Evolutionary conservation across 1,140 invertebrate genomes (phyloP).

Genomic region (Diachasma alloeum): DNA sequence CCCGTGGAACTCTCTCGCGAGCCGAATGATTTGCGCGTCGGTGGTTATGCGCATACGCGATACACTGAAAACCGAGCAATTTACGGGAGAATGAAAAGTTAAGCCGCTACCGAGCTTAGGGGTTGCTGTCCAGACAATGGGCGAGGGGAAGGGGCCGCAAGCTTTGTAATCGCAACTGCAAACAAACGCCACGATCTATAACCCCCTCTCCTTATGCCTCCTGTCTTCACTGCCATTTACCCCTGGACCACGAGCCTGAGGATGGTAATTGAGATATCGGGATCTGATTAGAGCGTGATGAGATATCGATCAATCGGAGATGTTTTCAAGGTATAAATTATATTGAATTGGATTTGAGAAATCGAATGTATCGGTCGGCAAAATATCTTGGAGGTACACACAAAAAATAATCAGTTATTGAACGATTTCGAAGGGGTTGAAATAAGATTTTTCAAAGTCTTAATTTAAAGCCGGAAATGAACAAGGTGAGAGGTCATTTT

Average conservation of each 20-base stretch:
- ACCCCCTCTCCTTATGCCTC: constrained; percentile 16
- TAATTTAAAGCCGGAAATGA: too few relatives aligned
- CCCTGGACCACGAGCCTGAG: not conserved
- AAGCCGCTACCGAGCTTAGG: constrained; percentile 29
- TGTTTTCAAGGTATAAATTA: too few relatives aligned
- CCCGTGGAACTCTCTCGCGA: not conserved
- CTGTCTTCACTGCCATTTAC: not conserved
- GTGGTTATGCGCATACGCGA: not conserved
- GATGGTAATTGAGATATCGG: constrained; percentile 34
- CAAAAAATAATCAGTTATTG: too few relatives aligned
- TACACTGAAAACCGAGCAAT: constrained; percentile 31
- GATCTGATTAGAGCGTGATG: constrained; percentile 27
- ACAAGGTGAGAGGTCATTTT: too few relatives aligned
- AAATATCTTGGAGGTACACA: not conserved
- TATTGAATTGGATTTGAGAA: too few relatives aligned
- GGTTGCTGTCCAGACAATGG: not conserved
- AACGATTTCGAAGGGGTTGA: too few relatives aligned
- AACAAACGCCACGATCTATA: constrained; percentile 30
- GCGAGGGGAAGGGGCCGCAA: constrained; percentile 15
- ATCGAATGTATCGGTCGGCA: too few relatives aligned
- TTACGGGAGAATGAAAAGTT: constrained; percentile 38
- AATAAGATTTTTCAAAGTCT: too few relatives aligned
- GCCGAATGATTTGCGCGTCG: not conserved
- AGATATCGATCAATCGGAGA: too few relatives aligned
- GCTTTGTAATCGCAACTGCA: constrained; percentile 33